Conservation (phyloP, 2,888 invertebrate species). For the Trissolcus brochymenae region DNA sequence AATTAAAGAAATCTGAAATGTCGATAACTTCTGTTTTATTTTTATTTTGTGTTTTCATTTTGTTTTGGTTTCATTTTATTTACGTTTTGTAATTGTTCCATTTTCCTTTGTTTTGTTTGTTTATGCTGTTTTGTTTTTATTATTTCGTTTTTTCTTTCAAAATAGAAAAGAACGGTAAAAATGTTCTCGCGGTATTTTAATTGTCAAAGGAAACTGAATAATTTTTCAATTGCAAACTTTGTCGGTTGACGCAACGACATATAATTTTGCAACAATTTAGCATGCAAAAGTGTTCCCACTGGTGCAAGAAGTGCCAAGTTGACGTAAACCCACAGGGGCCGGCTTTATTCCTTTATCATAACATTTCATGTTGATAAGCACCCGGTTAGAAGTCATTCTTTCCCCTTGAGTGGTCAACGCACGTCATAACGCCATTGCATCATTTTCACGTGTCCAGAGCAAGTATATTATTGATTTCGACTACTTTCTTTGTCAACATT, state of each 20-base stretch:
- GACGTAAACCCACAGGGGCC: slow-evolving; percentile 13
- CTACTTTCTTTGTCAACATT: slow-evolving; percentile 14
- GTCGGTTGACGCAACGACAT: slow-evolving; percentile 9
- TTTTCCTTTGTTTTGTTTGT: no score
- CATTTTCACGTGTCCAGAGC: slow-evolving; percentile 31
- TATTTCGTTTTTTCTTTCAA: no score
- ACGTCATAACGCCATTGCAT: slow-evolving; percentile 50
- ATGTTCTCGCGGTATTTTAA: no score
- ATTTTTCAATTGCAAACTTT: no score
- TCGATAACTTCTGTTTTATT: no score
- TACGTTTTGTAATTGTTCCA: no score
- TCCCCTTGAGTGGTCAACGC: slow-evolving; percentile 50
- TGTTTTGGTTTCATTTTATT: no score
- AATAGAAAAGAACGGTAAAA: no score
- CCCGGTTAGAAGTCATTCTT: slow-evolving; percentile 43
- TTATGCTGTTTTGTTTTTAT: no score
- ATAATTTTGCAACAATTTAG: slow-evolving; percentile 10
- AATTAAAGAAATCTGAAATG: no score
- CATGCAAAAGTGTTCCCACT: slow-evolving; percentile 24
- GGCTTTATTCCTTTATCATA: slow-evolving; percentile 19
- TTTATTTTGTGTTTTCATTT: no score
- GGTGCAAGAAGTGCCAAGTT: slow-evolving; percentile 2
- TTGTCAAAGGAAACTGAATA: no score
- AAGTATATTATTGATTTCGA: slow-evolving; percentile 3
- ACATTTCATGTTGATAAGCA: slow-evolving; percentile 38